Conservation (phyloP, 2,888 invertebrate genomes). For the Dryobotodes eremita region DNA sequence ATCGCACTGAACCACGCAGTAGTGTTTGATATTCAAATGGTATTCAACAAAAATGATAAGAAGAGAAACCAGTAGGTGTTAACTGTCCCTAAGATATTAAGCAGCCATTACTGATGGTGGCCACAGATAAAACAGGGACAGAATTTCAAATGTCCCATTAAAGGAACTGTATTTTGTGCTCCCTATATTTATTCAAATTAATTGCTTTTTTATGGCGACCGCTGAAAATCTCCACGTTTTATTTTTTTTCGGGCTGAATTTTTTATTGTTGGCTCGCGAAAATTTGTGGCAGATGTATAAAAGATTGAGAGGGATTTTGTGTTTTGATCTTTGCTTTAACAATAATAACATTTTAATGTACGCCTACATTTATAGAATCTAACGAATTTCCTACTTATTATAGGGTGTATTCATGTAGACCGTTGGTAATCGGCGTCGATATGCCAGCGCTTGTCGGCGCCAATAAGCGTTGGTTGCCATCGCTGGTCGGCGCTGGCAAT, state of each 20-base stretch:
- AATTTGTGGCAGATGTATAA: constrained; percentile 45
- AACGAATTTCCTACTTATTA: too few relatives aligned
- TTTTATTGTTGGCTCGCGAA: constrained; percentile 48
- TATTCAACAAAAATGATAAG: constrained; percentile 78
- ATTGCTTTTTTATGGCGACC: constrained; percentile 83
- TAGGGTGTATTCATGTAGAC: too few relatives aligned
- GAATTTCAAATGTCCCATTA: constrained; percentile 83
- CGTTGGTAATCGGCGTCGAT: too few relatives aligned
- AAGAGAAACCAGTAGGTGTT: constrained; percentile 75
- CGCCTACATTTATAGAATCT: neutral
- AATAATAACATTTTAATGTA: neutral
- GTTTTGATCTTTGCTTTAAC: constrained; percentile 12
- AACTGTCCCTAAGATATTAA: constrained; percentile 81
- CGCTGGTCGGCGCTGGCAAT: too few relatives aligned
- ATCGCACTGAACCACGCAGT: constrained; percentile 28
- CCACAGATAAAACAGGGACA: constrained; percentile 81
- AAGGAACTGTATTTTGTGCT: constrained; percentile 76
- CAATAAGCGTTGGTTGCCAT: too few relatives aligned
- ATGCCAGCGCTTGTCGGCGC: too few relatives aligned
- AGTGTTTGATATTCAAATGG: constrained; percentile 80
- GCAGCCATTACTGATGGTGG: constrained; percentile 81
- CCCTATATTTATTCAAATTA: constrained; percentile 86
- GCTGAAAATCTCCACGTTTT: constrained; percentile 71
- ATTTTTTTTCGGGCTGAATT: constrained; percentile 63
- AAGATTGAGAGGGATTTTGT: constrained; percentile 45